Percentiles rank a stretch among this genome's conserved stretches.
phyloP scores from a whole-genome alignment of 2,888 invertebrate genomes.

The Agrotis exclamationis region DNA sequence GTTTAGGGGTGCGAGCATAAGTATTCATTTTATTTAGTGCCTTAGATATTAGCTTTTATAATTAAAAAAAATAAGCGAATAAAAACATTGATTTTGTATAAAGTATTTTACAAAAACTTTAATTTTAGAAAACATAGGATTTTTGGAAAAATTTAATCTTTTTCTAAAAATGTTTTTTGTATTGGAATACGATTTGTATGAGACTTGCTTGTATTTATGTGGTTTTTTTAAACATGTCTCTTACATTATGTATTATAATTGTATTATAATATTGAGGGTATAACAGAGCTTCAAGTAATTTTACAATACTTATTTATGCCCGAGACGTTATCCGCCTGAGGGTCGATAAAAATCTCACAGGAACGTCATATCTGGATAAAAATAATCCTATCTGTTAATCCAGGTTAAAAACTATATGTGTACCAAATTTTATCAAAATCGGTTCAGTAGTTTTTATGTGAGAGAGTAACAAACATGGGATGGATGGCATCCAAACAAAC shows the following conservation, averaged over 20 bases:
- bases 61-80: slow-evolving; percentile 13
- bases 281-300: slow-evolving; percentile 35
- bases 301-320: too few relatives aligned
- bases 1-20: slow-evolving; percentile 18
- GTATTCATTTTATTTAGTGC: slow-evolving; percentile 59
- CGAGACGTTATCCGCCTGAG: too few relatives aligned
- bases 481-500: too few relatives aligned
- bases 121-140: slow-evolving; percentile 2
- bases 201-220: slow-evolving; percentile 5
- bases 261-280: not conserved
- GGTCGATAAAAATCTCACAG: too few relatives aligned
- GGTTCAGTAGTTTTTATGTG: too few relatives aligned
- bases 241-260: slow-evolving; percentile 21
- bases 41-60: slow-evolving; percentile 58
- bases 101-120: slow-evolving; percentile 32
- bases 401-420: too few relatives aligned
- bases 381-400: too few relatives aligned
- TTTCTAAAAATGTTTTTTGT: slow-evolving; percentile 40
- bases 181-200: not conserved
- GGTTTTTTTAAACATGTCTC: slow-evolving; percentile 8
- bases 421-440: too few relatives aligned
- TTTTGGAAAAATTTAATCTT: slow-evolving; percentile 38
- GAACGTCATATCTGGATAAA: too few relatives aligned
- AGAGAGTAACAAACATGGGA: too few relatives aligned
- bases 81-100: slow-evolving; percentile 47